phyloP scores from a whole-genome alignment of 2,888 invertebrate genomes.

The Melieria crassipennis region DNA sequence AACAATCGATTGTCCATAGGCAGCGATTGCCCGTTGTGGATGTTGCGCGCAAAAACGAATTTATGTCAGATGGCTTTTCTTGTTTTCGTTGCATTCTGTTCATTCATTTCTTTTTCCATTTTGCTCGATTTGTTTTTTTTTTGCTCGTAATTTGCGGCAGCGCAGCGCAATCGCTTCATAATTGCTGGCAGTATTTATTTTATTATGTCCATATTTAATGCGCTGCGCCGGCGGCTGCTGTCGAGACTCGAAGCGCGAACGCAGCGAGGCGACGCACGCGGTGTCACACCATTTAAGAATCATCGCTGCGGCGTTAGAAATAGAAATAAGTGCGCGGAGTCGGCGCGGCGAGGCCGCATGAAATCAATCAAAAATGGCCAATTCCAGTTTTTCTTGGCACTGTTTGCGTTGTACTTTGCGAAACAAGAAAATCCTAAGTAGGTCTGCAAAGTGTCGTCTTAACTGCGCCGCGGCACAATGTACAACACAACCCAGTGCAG shows the following conservation, averaged over 20 bases:
- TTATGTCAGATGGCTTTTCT: slow-evolving; percentile 50
- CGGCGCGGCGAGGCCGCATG: slow-evolving; percentile 43
- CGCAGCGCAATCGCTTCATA: slow-evolving; percentile 54
- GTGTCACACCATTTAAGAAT: slow-evolving; percentile 3
- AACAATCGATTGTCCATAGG: too few species aligned
- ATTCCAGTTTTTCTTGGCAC: slow-evolving; percentile 51
- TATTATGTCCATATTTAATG: slow-evolving; percentile 57
- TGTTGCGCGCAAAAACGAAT: slow-evolving; percentile 46
- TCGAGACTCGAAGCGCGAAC: not conserved
- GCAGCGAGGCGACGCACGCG: not conserved
- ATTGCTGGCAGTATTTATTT: slow-evolving; percentile 58
- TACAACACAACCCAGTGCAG: slow-evolving; percentile 26
- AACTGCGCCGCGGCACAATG: slow-evolving; percentile 13
- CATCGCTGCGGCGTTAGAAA: slow-evolving; percentile 25
- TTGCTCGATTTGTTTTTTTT: not conserved
- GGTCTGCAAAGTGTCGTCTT: slow-evolving; percentile 47
- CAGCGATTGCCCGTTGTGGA: too few species aligned
- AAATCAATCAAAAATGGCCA: slow-evolving; percentile 61
- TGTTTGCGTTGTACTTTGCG: slow-evolving; percentile 26
- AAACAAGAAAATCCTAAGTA: slow-evolving; percentile 43
- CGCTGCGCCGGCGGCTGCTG: too few species aligned
- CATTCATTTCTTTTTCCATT: slow-evolving; percentile 22
- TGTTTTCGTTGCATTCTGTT: not conserved
- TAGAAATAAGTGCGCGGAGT: slow-evolving; percentile 22
- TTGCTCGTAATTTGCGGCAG: slow-evolving; percentile 26